Conservation (phyloP, 2,888 invertebrate genomes). For the Ephialtes manifestator region DNA sequence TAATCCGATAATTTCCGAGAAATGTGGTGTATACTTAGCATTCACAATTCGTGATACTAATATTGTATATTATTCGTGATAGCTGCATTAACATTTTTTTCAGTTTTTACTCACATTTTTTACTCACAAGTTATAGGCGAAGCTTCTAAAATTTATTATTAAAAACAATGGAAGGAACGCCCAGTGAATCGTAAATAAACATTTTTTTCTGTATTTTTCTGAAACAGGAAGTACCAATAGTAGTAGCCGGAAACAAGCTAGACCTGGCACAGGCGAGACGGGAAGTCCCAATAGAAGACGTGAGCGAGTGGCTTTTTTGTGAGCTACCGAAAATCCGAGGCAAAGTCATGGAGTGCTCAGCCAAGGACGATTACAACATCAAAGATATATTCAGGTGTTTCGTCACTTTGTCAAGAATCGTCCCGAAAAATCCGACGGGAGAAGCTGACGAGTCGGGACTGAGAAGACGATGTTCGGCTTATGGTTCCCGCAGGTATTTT, state of each 20-base stretch:
- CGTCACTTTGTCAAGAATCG: conserved; percentile 91
- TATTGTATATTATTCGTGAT: too few species aligned
- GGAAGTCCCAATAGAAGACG: conserved; percentile 92
- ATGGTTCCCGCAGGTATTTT: conserved; percentile 86
- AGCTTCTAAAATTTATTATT: too few species aligned
- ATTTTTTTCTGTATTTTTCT: not conserved
- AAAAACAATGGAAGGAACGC: too few species aligned
- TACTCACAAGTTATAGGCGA: too few species aligned
- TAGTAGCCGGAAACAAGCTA: conserved; percentile 94
- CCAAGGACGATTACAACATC: conserved; percentile 92
- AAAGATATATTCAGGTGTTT: conserved; percentile 93
- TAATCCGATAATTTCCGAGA: too few species aligned
- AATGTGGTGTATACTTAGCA: too few species aligned
- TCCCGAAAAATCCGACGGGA: conserved; percentile 87
- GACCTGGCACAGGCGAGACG: conserved; percentile 91
- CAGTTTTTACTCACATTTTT: too few species aligned
- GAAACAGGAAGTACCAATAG: conserved; percentile 92
- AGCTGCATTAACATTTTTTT: too few species aligned
- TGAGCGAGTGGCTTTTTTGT: conserved; percentile 93
- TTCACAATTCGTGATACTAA: too few species aligned
- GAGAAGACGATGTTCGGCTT: conserved; percentile 92
- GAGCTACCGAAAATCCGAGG: conserved; percentile 91
- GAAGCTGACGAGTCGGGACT: conserved; percentile 89
- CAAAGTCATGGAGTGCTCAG: conserved; percentile 92
- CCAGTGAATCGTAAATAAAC: not conserved